Evolutionary conservation across 64 coral and sea anemone genomes (phyloP).

Genomic region (Hydrozoanthus tunicans): DNA sequence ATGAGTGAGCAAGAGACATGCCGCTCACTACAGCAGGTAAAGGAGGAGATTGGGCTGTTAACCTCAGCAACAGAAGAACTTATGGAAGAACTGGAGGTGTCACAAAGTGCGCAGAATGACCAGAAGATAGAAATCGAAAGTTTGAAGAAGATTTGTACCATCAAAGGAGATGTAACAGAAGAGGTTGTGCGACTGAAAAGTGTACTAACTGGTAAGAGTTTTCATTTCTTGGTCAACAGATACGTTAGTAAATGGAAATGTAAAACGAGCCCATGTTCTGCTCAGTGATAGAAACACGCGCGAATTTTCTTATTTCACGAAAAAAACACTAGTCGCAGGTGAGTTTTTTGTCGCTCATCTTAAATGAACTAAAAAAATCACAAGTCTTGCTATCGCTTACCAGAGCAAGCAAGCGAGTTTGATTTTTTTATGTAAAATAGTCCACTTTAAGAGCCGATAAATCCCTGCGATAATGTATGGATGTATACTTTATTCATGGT

Average conservation of each 20-base stretch:
- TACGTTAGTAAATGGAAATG: not conserved
- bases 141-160: conserved; percentile 76
- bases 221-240: not conserved
- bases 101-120: conserved; percentile 73
- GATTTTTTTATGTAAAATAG: too few species aligned
- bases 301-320: too few species aligned
- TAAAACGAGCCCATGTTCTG: too few species aligned
- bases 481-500: too few species aligned
- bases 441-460: too few species aligned
- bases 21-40: conserved; percentile 68
- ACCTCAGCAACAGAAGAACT: conserved; percentile 76
- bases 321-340: too few species aligned
- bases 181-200: conserved; percentile 76
- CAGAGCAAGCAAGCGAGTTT: too few species aligned
- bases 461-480: too few species aligned
- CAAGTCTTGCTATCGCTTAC: too few species aligned
- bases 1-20: conserved; percentile 36
- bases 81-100: conserved; percentile 90
- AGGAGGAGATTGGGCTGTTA: conserved; percentile 68
- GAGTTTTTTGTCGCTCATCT: too few species aligned
- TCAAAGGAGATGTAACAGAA: conserved; percentile 82
- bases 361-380: too few species aligned
- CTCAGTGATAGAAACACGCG: too few species aligned
- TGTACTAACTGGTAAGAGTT: conserved; percentile 69
- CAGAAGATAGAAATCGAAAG: conserved; percentile 83